Base-by-base conservation (phyloP, 2,888 invertebrate genomes). In the Aelia acuminata region DNA sequence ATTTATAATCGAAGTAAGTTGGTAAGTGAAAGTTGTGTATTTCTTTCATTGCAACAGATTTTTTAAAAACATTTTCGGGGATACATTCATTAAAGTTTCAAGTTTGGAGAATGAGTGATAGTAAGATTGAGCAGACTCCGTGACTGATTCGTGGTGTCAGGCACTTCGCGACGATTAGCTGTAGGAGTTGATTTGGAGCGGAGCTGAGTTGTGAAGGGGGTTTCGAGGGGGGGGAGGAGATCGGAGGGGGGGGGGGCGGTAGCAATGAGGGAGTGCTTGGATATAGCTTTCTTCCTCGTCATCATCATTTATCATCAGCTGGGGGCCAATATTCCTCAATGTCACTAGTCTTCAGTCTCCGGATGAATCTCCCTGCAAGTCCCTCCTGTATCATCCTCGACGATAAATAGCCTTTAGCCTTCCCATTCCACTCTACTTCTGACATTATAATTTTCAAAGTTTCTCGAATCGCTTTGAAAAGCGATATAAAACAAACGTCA, bases 241-340 rank as follows among this genome's bases (percentile, higher is more conserved):
- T 15, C 15, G 53, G 53, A 43, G 43, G 43, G 43, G n/a, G 8
- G 53, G 7, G 1, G 31, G 13, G 35, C 31, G 63, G 31, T 35
- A 70, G 31, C 31, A 70, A 35, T 4, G 31, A 70, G 63, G 31
- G 63, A 18, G 15, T 2, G 31, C 7, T 8, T 22, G n/a, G 31
- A 18, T 5, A 53, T 53, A 57, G 57, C 57, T 57, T 57, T 26
- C 26, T 26, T 57, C 57, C n/a, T 11, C 35, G 31, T 70, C 63
- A 70, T 70, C 63, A 70, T 70, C 63, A 70, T 70, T 70, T 35
- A 70, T 70, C 63, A 70, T 70, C 63, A 26, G 26, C 13, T 1
- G 0, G 63, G 20, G 31, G 8, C 31, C 63, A 70, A 70, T 70
- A 70, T 70, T 70, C 31, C 63, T 70, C 63, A 70, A 70, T 70